These are phyloP conservation scores for Leptopilina syphax DNA, from an alignment of 2,888 invertebrate species.

Conservation along the genomic window DNA sequence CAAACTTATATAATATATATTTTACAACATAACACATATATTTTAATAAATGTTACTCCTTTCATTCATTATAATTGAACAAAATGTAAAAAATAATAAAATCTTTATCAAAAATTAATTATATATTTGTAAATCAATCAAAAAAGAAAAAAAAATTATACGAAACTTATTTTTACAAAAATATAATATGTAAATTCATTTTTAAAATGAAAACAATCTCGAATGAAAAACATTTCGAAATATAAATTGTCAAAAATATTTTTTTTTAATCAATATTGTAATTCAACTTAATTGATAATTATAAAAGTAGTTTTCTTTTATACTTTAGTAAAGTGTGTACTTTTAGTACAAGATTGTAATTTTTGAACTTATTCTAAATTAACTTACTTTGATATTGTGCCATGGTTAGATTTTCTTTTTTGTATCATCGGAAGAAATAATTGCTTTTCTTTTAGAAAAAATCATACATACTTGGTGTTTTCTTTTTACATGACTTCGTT, in stretches of 20 bases:
- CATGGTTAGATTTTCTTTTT: slow-evolving; percentile 8
- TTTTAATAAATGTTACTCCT: slow-evolving; percentile 19
- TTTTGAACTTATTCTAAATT: background rate
- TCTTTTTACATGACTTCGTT: background rate
- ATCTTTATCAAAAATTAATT: slow-evolving; percentile 3
- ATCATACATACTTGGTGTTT: background rate
- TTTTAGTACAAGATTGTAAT: background rate
- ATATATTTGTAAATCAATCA: slow-evolving; percentile 2
- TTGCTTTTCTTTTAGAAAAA: slow-evolving; percentile 1
- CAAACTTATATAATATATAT: background rate
- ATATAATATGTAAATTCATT: slow-evolving; percentile 1
- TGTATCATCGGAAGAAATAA: background rate
- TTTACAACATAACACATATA: background rate
- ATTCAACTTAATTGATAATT: background rate
- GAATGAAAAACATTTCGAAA: background rate
- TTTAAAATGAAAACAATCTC: background rate
- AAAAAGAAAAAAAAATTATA: background rate
- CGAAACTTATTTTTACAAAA: background rate
- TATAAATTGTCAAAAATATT: background rate
- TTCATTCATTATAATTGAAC: background rate
- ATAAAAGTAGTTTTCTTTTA: background rate
- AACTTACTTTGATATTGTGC: slow-evolving; percentile 20
- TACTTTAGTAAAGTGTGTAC: slow-evolving; percentile 1
- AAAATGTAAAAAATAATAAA: slow-evolving; percentile 32
- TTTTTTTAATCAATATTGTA: background rate